Base-by-base conservation (phyloP, 2,797 vertebrate genomes). In the Macrochelys suwanniensis region DNA sequence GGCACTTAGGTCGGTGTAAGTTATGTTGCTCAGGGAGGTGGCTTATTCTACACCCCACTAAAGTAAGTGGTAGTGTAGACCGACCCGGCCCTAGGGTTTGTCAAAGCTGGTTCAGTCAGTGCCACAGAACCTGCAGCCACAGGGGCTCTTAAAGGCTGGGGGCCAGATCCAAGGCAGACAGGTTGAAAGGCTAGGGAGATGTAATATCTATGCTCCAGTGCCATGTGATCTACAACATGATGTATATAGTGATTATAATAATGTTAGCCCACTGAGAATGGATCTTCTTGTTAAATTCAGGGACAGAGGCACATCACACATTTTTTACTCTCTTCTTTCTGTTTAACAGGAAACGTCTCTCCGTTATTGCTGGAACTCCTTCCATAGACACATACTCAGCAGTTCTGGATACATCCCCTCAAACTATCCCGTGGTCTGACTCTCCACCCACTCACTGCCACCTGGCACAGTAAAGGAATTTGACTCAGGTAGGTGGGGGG, bases 61-160 rank as follows among this genome's bases (percentile, higher is more conserved):
- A 71, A 25, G 65, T 42, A 42, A 71, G 9, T 71, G 68, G 68
- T 42, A 21, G n/a, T 37, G n/a, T 71, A 37, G 68, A 42, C 68
- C 3, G 68, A 42, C 68, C 3, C 3, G 21, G 37, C 19, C 10
- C 37, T 23, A 42, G 11, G 23, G 23, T 94, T 95, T 95, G 87
- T 84, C 90, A 82, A 89, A 93, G 45, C 54, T 47, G 1, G 47
- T 82, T 92, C 45, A 89, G 89, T 82, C 91, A 76, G 92, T 87
- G 71, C 54, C 68, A 54, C 42, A 85, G 12, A 92, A 78, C 57
- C 49, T 2, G 82, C 33, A 37, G 65, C 17, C n/a, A 37, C n/a
- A 68, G 33, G 33, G 33, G 33, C 9, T 71, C n/a, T 42, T 71
- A 71, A 23, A 10, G n/a, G 11, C n/a, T 12, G 15, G 10, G 9